phyloP scores from a whole-genome alignment of 2,797 vertebrate species.

The Danio tinwini region DNA sequence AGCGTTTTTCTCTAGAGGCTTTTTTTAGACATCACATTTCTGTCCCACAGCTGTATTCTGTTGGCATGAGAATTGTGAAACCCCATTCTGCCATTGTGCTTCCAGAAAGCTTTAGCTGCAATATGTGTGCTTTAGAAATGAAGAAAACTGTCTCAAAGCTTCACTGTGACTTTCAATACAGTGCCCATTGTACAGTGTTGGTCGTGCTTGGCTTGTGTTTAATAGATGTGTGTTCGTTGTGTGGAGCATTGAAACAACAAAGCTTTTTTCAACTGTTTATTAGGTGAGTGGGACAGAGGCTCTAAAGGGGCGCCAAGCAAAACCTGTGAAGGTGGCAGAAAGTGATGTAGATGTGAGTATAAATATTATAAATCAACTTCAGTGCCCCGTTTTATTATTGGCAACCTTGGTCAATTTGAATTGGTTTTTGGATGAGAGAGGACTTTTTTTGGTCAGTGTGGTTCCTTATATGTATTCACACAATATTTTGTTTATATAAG shows the following conservation, averaged over 20 bases:
- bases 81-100: conserved; percentile 33
- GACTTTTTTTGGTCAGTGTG: no score
- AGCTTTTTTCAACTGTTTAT: conserved; percentile 33
- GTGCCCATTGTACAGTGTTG: conserved; percentile 29
- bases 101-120: conserved; percentile 31
- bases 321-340: conserved; percentile 93
- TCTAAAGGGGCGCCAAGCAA: conserved; percentile 81
- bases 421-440: no score
- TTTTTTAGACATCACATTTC: conserved; percentile 38
- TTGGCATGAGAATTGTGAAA: conserved; percentile 43
- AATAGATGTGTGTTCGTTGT: conserved; percentile 19
- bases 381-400: no score
- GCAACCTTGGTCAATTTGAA: no score
- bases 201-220: conserved; percentile 21
- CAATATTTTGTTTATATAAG: no score
- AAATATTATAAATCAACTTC: no score
- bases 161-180: conserved; percentile 25
- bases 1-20: conserved; percentile 16
- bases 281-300: conserved; percentile 87
- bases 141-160: neutral
- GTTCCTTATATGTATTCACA: no score
- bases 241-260: conserved; percentile 1
- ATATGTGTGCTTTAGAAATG: conserved; percentile 19
- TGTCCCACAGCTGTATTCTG: conserved; percentile 26
- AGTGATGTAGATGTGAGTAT: conserved; percentile 88